Conservation (phyloP, 1,140 invertebrate genomes). For the Eumaeus atala region DNA sequence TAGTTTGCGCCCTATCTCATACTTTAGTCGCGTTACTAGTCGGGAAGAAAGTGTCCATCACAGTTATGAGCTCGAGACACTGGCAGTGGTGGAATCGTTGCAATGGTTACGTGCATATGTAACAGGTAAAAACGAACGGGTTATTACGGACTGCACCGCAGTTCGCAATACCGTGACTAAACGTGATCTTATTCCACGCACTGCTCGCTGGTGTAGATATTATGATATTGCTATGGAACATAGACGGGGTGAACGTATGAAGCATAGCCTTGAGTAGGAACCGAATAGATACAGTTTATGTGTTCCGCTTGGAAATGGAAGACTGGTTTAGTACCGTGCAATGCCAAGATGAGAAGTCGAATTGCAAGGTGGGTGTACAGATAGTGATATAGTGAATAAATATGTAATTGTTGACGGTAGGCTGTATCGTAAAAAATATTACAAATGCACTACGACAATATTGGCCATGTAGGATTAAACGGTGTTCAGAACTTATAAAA, state of each 20-base stretch:
- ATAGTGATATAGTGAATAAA: too few species aligned
- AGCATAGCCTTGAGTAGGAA: too few species aligned
- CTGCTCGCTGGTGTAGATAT: too few species aligned
- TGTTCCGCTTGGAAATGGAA: too few species aligned
- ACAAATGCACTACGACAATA: conserved; percentile 1
- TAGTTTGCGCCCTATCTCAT: conserved; percentile 19
- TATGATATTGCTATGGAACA: too few species aligned
- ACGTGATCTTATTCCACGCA: background rate
- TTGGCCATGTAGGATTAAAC: background rate
- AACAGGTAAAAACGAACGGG: conserved; percentile 54
- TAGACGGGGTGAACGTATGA: too few species aligned
- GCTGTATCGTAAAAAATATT: background rate
- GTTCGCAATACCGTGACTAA: conserved; percentile 34
- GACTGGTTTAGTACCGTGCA: too few species aligned
- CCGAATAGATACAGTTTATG: too few species aligned
- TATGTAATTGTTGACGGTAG: too few species aligned
- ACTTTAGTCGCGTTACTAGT: conserved; percentile 30
- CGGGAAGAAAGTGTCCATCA: conserved; percentile 54
- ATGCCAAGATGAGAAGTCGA: too few species aligned
- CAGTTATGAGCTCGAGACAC: conserved; percentile 59
- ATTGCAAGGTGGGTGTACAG: too few species aligned
- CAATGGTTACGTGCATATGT: conserved; percentile 65
- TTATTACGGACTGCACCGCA: conserved; percentile 54
- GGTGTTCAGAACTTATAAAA: conserved; percentile 24
- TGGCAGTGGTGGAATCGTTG: conserved; percentile 67